These are phyloP conservation scores for Colossoma macropomum DNA, from an alignment of 2,113 vertebrate species.

Conservation along the genomic window DNA sequence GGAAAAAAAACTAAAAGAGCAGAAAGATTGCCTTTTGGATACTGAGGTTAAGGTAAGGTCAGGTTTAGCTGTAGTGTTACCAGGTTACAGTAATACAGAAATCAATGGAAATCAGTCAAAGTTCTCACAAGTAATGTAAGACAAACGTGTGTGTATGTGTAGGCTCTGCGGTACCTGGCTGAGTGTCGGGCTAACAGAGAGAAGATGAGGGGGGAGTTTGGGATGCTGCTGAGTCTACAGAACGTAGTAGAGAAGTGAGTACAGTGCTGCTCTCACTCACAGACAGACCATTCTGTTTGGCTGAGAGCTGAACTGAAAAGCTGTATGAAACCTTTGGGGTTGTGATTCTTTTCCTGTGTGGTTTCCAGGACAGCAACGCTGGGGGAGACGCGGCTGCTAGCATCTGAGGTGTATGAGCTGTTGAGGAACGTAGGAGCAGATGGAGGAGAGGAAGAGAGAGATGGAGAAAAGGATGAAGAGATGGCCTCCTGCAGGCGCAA, in stretches of 20 bases:
- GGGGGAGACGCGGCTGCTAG: conserved; percentile 90
- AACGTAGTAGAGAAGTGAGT: conserved; percentile 90
- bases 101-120: too few relatives aligned
- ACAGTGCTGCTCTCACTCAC: not conserved
- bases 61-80: too few relatives aligned
- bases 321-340: not conserved
- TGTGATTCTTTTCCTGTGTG: not conserved
- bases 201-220: conserved; percentile 90
- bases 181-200: conserved; percentile 90
- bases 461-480: conserved; percentile 76
- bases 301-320: not conserved
- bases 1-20: too few relatives aligned
- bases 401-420: conserved; percentile 90
- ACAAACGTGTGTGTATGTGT: not conserved
- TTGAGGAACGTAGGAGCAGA: conserved; percentile 79
- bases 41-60: too few relatives aligned
- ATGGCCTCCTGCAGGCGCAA: conserved; percentile 82
- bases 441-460: conserved; percentile 75
- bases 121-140: too few relatives aligned
- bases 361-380: conserved; percentile 80
- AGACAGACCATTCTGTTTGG: not conserved
- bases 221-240: conserved; percentile 94
- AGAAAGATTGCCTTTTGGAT: too few relatives aligned
- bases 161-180: conserved; percentile 91
- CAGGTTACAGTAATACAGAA: too few relatives aligned